Evolutionary conservation across 2,888 invertebrate species (phyloP).

Genomic region (Drosophila mimetica): DNA sequence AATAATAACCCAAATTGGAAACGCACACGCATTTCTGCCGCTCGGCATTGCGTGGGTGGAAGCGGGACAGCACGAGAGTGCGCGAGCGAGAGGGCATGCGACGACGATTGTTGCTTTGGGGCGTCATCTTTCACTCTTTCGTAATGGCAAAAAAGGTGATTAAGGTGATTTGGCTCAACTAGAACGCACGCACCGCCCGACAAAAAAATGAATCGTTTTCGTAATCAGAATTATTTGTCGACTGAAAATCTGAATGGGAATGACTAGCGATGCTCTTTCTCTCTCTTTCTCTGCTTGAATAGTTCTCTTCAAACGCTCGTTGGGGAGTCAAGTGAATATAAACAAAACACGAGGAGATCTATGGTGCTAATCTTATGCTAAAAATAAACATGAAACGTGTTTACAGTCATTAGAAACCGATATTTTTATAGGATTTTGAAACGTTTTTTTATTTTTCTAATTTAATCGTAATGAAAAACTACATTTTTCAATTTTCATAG

Average conservation of each 20-base stretch:
- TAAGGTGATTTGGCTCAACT: conserved; percentile 19
- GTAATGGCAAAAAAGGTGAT: conserved; percentile 45
- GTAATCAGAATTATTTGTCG: conserved; percentile 37
- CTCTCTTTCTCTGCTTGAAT: conserved; percentile 7
- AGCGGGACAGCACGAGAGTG: conserved; percentile 8
- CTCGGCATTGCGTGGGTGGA: conserved; percentile 25
- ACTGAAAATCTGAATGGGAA: conserved; percentile 7
- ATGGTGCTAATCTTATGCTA: conserved; percentile 9
- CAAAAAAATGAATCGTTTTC: conserved; percentile 19
- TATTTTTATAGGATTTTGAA: background rate
- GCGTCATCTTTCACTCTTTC: conserved; percentile 54
- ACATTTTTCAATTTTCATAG: no score
- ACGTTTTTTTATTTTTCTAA: background rate
- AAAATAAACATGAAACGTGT: conserved; percentile 4
- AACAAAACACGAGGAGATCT: conserved; percentile 37
- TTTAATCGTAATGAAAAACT: no score
- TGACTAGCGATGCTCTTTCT: conserved; percentile 55
- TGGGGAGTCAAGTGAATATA: conserved; percentile 54
- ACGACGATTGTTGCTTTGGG: conserved; percentile 32
- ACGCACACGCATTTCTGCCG: conserved; percentile 72
- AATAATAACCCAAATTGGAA: conserved; percentile 73
- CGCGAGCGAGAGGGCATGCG: conserved; percentile 10
- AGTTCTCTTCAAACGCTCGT: conserved; percentile 26
- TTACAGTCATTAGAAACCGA: background rate
- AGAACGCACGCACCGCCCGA: conserved; percentile 13